Evolutionary conservation across 2,113 vertebrate genomes (phyloP).

Genomic region (Mormoops blainvillei): DNA sequence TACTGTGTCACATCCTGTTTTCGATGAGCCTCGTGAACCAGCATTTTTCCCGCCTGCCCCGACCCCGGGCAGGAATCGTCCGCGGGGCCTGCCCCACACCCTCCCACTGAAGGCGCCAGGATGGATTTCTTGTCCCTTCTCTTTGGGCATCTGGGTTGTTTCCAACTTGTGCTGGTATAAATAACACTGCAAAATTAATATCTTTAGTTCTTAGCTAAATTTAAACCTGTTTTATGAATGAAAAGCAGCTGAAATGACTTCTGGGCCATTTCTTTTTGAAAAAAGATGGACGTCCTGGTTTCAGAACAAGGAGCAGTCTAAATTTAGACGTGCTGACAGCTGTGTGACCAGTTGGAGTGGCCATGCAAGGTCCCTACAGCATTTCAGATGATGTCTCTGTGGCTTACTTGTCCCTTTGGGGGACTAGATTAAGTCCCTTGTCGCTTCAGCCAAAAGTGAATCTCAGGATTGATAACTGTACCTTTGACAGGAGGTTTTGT

Average conservation of each 20-base stretch:
- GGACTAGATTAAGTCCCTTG: not conserved
- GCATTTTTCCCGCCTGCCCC: not conserved
- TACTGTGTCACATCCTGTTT: not conserved
- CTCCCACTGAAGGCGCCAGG: too few species aligned
- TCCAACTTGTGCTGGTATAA: constrained; percentile 22
- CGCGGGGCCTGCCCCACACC: too few species aligned
- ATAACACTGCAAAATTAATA: constrained; percentile 40
- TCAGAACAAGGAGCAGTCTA: not conserved
- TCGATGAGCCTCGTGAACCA: not conserved
- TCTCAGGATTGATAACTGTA: not conserved
- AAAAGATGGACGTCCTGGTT: constrained; percentile 48
- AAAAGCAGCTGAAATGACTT: constrained; percentile 44
- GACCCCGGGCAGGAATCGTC: too few species aligned
- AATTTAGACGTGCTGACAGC: not conserved
- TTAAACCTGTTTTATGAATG: constrained; percentile 22
- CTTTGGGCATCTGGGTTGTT: not conserved
- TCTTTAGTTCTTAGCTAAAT: constrained; percentile 36
- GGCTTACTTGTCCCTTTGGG: not conserved
- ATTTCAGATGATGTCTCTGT: not conserved
- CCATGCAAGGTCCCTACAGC: not conserved
- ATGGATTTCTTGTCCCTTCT: not conserved
- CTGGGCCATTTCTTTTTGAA: constrained; percentile 31
- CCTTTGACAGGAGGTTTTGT: not conserved
- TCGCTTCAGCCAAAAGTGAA: not conserved
- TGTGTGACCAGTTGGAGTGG: not conserved